phyloP scores from a whole-genome alignment of 2,888 invertebrate species.

The Dyspetes luteomarginatus region DNA sequence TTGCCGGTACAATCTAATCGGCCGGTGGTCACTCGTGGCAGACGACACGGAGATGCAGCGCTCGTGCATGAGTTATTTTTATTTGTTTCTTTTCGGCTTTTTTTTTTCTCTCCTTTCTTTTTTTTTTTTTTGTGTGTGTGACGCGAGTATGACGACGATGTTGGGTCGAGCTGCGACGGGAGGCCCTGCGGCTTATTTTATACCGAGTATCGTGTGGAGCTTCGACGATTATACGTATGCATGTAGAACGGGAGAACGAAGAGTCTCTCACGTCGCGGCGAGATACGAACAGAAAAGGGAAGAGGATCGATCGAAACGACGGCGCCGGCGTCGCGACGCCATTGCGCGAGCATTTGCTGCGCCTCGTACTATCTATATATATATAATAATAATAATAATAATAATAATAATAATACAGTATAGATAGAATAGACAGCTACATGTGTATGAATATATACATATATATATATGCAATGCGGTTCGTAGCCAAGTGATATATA shows the following conservation, averaged over 20 bases:
- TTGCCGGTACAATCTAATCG: conserved; percentile 51
- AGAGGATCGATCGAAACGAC: conserved; percentile 78
- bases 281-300: conserved; percentile 43
- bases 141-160: conserved; percentile 30
- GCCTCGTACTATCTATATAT: conserved; percentile 21
- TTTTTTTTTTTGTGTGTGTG: background rate
- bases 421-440: background rate
- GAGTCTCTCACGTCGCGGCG: conserved; percentile 66
- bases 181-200: conserved; percentile 29
- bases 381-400: background rate
- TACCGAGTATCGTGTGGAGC: conserved; percentile 23
- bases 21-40: conserved; percentile 58
- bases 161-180: conserved; percentile 33
- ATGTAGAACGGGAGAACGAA: conserved; percentile 22
- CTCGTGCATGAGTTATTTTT: conserved; percentile 32
- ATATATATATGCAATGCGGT: background rate
- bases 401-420: too few relatives aligned
- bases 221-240: background rate
- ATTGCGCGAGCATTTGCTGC: conserved; percentile 68
- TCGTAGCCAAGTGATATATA: background rate
- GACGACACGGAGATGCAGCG: conserved; percentile 24
- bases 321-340: conserved; percentile 82
- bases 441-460: conserved; percentile 19
- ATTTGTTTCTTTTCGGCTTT: background rate
- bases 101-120: conserved; percentile 10